A percentile compares a stretch with the other conserved stretches of the same genome.
Evolutionary conservation across 2,888 invertebrate genomes (phyloP).

Genomic region (Hirtodrosophila histrioides): DNA sequence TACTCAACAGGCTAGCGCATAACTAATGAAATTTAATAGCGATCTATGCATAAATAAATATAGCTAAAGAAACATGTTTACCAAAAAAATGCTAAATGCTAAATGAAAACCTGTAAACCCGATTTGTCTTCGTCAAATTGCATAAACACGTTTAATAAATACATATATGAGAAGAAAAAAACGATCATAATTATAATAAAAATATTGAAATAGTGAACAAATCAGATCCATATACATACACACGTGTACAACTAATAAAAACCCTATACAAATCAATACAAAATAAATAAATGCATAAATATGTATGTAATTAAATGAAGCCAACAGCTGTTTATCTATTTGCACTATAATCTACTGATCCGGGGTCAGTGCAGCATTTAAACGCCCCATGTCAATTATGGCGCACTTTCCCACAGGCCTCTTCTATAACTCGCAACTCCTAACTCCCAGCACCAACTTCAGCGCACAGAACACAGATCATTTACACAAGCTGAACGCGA

Average conservation of each 20-base stretch:
- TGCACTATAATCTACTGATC: neutral
- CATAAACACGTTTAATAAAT: slow-evolving; percentile 57
- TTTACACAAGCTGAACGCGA: slow-evolving; percentile 73
- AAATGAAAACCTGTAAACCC: slow-evolving; percentile 58
- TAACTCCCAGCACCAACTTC: slow-evolving; percentile 11
- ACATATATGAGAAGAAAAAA: slow-evolving; percentile 12
- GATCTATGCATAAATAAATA: slow-evolving; percentile 56
- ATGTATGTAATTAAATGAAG: slow-evolving; percentile 63
- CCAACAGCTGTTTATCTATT: slow-evolving; percentile 38
- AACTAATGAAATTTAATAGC: slow-evolving; percentile 73
- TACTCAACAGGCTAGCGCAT: slow-evolving; percentile 62
- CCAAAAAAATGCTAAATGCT: slow-evolving; percentile 30
- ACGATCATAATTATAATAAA: slow-evolving; percentile 17
- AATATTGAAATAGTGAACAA: slow-evolving; percentile 53
- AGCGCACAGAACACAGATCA: slow-evolving; percentile 55
- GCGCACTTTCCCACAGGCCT: slow-evolving; percentile 71
- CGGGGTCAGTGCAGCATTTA: slow-evolving; percentile 55
- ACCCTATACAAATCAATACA: slow-evolving; percentile 55
- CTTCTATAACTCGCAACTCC: slow-evolving; percentile 16
- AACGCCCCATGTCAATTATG: slow-evolving; percentile 72
- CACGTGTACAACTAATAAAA: slow-evolving; percentile 44
- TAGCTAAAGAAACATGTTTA: slow-evolving; percentile 53
- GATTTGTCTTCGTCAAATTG: slow-evolving; percentile 62
- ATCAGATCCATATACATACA: slow-evolving; percentile 23
- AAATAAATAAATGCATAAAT: slow-evolving; percentile 66